These are phyloP conservation scores for Halyomorpha halys DNA, from an alignment of 1,140 invertebrate species.

Conservation along the genomic window DNA sequence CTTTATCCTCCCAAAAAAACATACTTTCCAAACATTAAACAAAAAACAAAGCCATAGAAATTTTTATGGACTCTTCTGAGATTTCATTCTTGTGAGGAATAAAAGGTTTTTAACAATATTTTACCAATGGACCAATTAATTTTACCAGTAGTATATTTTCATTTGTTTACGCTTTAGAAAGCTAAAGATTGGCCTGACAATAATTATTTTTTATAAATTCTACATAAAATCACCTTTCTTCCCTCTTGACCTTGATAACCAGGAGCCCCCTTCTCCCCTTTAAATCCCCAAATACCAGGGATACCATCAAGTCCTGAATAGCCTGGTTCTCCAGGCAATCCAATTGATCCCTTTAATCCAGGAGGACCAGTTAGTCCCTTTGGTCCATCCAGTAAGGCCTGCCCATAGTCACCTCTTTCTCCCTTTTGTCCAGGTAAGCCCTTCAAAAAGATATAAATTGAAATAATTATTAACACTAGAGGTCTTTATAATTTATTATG, in stretches of 20 bases:
- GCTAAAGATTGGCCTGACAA: too few species aligned
- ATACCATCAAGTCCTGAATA: constrained; percentile 39
- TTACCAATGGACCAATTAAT: too few species aligned
- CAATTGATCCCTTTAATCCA: constrained; percentile 22
- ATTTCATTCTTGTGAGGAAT: too few species aligned
- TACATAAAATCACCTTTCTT: neutral
- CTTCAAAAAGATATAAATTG: neutral
- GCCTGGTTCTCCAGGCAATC: constrained; percentile 24
- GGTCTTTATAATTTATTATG: too few species aligned
- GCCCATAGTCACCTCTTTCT: constrained; percentile 4
- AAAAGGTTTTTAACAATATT: too few species aligned
- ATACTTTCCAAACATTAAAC: too few species aligned
- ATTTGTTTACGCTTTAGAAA: too few species aligned
- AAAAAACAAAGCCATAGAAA: too few species aligned
- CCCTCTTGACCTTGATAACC: constrained; percentile 49
- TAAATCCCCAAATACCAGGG: constrained; percentile 46
- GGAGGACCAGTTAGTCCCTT: constrained; percentile 9
- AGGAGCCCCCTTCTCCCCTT: constrained; percentile 44
- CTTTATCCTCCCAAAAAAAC: too few species aligned
- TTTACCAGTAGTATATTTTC: too few species aligned
- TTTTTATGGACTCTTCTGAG: too few species aligned
- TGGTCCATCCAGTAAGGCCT: neutral
- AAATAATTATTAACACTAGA: neutral
- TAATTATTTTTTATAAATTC: too few species aligned
- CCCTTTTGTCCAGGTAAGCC: constrained; percentile 12